Evolutionary conservation across 1,140 invertebrate genomes (phyloP), one percentile per base, ranked within the genome.

Genomic region (Archivesica marissinica): DNA sequence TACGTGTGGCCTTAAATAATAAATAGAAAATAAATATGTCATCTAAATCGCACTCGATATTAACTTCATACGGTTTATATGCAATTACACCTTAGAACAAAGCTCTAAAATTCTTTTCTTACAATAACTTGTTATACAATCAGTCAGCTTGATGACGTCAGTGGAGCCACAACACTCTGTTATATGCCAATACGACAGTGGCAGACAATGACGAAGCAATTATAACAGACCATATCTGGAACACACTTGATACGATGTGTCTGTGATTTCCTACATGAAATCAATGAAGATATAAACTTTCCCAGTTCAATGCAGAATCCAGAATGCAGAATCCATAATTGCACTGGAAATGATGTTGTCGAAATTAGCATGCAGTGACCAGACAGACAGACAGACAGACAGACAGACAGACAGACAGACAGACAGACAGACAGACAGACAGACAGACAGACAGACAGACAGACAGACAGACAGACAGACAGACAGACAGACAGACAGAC

Each of bases 201-300:
- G 23, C 15, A 30, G 15, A 44, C 35, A 20, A 23, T 70, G 35
- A 44, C 35, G 30, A 70, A 41, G 38, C 66, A 47, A n/a, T 70
- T 44, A 70, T 44, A 44, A 35, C 23, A 20, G 1, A 35, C 61
- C 23, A 66, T 66, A 66, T 66, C 61, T 66, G 61, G 61, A 38
- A 35, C 35, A 30, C 6, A 17, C 9, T 9, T 44, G 4, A 41
- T 28, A 70, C 35, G 3, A 39, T 44, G 23, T 28, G 41, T 41
- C 39, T 47, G 38, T 70, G 66, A 70, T 70, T 70, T 70, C 66
- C 66, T 70, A 41, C 35, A 47, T 41, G 39, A 44, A 70, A 66
- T 70, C 66, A 41, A 44, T 41, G 39, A 70, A 66, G 66, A 70
- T 44, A 70, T 70, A 44, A 70, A 23, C 39, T n/a, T 13, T 70